Evolutionary conservation across 2,113 vertebrate species (phyloP), one percentile per base, ranked within the genome.

Genomic region (Sciurus niger): DNA sequence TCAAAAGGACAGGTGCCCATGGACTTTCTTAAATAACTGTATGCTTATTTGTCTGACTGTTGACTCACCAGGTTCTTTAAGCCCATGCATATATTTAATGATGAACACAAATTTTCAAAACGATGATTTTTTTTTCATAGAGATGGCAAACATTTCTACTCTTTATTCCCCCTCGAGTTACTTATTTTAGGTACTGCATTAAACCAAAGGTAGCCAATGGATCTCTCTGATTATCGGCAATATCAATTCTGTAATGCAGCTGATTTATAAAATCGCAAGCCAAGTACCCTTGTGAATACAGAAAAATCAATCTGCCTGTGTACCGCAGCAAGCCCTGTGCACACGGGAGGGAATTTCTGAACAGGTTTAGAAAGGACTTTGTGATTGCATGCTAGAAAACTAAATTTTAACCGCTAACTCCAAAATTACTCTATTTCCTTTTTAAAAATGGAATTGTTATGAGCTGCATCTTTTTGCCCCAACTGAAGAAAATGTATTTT

Each of bases 21-120:
- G 43, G 18, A 68, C 24, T 60, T 17, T 83, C 73, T 20, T 20
- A 78, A 87, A 68, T 16, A 84, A 72, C 2, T 89, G 16, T 9
- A 2, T 87, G 2, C 68, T 25, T 0, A 1, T 48, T 28, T 72
- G 79, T 37, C 13, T 90, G 11, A 74, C 12, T 76, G 3, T 53
- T 77, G 40, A 22, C 4, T 14, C 5, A 13, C 53, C 46, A 40
- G 34, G 65, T 1, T 67, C 91, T 68, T 74, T 63, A 84, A 51
- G 4, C 1, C 10, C 30, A 25, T 63, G 0, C 34, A 60, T 60
- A 70, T 84, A 51, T 14, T 96, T 87, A 84, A n/a, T 70, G 22
- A 43, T 95, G 20, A 91, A 79, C 37, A 70, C 30, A 90, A 60
- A 58, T 93, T 93, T 96, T 90, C 24, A n/a, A 22, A 83, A 93